Conservation (phyloP, 1,140 invertebrate species). For the Streblospio benedicti region DNA sequence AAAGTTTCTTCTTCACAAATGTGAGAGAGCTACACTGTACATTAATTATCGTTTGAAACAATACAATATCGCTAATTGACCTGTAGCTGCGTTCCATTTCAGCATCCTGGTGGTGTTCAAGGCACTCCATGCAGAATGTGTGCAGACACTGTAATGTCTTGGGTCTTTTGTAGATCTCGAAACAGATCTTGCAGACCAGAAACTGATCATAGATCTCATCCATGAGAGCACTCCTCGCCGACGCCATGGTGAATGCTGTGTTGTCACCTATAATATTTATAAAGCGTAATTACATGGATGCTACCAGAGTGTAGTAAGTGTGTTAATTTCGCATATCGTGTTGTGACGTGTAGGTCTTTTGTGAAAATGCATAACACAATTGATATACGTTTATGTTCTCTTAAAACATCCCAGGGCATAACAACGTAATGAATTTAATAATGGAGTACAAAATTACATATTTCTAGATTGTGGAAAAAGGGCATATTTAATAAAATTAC, state of each 20-base stretch:
- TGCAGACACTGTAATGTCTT: conserved; percentile 82
- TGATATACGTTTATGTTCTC: no score
- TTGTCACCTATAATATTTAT: background rate
- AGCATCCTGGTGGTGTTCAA: conserved; percentile 40
- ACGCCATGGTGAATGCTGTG: no score
- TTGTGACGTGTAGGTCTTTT: background rate
- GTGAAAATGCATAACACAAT: background rate
- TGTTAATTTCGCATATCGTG: conserved; percentile 9
- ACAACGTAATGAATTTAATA: no score
- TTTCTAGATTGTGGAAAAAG: no score
- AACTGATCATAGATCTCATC: conserved; percentile 48
- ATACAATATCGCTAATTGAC: no score
- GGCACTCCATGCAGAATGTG: conserved; percentile 80
- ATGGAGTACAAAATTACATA: no score
- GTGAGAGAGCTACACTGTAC: no score
- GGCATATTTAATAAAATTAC: no score
- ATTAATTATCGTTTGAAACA: no score
- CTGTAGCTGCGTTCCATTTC: conserved; percentile 24
- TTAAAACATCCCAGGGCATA: no score
- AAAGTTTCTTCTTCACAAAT: no score
- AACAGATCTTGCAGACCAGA: conserved; percentile 47
- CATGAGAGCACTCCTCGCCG: conserved; percentile 34
- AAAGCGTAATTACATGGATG: background rate
- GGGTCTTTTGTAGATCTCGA: conserved; percentile 51
- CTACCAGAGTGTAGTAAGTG: background rate